A percentile compares a stretch with the other conserved stretches of the same genome.
Evolutionary conservation across 2,888 invertebrate species (phyloP).

Genomic region (Sesamia inferens): DNA sequence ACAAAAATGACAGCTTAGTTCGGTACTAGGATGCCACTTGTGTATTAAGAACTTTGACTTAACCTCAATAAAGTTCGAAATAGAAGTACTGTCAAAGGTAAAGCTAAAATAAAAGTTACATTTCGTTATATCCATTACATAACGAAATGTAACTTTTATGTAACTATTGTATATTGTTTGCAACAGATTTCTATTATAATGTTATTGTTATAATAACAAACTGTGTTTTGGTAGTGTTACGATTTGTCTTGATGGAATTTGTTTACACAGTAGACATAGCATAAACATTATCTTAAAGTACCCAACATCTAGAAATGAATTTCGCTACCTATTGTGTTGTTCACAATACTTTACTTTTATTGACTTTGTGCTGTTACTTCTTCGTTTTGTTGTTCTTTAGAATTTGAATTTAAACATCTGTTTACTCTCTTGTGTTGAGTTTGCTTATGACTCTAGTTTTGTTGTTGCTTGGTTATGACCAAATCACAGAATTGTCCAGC

Average conservation of each 20-base stretch:
- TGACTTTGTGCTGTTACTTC: neutral
- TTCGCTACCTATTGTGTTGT: neutral
- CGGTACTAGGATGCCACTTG: no score
- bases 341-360: conserved; percentile 8
- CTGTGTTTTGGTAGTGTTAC: neutral
- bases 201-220: neutral
- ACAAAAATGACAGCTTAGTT: no score
- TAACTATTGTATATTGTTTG: no score
- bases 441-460: neutral
- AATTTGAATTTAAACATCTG: conserved; percentile 18
- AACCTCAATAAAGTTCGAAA: no score
- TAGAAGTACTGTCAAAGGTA: no score
- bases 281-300: neutral
- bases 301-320: neutral
- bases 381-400: neutral
- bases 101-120: no score
- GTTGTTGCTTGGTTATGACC: neutral
- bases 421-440: neutral
- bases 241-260: neutral
- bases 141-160: no score
- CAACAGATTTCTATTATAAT: neutral
- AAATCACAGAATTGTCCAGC: neutral
- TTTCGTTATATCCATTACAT: no score
- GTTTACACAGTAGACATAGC: neutral
- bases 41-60: no score